A percentile compares a stretch with the other conserved stretches of the same genome.
Conservation (phyloP, 1,140 invertebrate genomes). For the Drosophila truncata region DNA sequence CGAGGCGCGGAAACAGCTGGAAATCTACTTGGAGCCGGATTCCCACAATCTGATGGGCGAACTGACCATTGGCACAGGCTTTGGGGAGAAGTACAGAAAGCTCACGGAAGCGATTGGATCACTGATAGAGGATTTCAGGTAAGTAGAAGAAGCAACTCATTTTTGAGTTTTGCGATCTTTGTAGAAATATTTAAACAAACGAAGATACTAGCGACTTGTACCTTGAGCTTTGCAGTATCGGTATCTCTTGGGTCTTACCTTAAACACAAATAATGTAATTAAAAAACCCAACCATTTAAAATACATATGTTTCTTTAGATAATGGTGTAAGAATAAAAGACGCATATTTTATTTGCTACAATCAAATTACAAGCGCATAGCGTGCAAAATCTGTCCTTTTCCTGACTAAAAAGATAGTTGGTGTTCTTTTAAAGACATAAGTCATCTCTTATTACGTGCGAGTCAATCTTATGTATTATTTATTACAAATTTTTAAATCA, state of each 20-base stretch:
- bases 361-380: neutral
- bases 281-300: neutral
- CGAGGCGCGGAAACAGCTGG: conserved; percentile 91
- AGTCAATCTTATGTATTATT: neutral
- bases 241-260: neutral
- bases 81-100: conserved; percentile 91
- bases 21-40: conserved; percentile 95
- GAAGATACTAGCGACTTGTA: neutral
- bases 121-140: conserved; percentile 94
- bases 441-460: neutral
- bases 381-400: neutral
- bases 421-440: neutral
- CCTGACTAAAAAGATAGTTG: neutral
- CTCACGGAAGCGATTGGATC: conserved; percentile 92
- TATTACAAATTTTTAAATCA: neutral
- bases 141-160: conserved; percentile 5
- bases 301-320: neutral
- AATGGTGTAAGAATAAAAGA: neutral
- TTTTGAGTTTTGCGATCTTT: neutral
- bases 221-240: neutral
- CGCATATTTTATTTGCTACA: neutral
- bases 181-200: neutral
- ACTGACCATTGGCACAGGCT: conserved; percentile 87
- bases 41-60: conserved; percentile 90
- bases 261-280: neutral